These are phyloP conservation scores for Tortrix viridana DNA, from an alignment of 2,888 invertebrate species.

Conservation along the genomic window DNA sequence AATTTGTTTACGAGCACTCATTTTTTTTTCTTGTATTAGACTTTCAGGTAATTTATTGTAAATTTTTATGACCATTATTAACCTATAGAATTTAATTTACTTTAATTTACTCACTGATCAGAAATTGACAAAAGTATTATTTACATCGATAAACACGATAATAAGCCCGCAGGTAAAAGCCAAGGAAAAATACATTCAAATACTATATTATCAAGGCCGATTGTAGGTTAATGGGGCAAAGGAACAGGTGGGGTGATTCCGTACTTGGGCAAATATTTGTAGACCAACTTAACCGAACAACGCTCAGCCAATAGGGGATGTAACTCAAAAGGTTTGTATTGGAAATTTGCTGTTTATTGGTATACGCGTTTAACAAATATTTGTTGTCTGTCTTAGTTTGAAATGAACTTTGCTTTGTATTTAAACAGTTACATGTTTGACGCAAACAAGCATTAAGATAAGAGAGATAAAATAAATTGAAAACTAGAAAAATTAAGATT, in stretches of 20 bases:
- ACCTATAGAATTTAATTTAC: too few species aligned
- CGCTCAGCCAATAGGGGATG: constrained; percentile 33
- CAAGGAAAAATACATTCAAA: constrained; percentile 12
- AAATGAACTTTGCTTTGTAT: constrained; percentile 15
- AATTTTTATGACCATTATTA: too few species aligned
- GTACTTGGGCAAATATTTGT: constrained; percentile 35
- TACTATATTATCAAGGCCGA: constrained; percentile 9
- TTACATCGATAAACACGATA: too few species aligned
- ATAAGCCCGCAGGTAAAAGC: too few species aligned
- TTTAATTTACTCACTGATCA: too few species aligned
- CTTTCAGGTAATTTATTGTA: too few species aligned
- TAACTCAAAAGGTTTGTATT: constrained; percentile 37
- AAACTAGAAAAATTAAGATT: too few species aligned
- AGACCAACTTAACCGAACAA: constrained; percentile 31
- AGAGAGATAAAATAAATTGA: neutral
- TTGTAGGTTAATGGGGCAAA: constrained; percentile 12
- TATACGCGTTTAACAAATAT: constrained; percentile 32
- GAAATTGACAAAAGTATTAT: too few species aligned
- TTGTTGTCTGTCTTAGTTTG: constrained; percentile 28
- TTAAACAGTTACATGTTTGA: neutral
- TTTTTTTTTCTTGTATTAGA: too few species aligned
- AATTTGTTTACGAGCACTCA: too few species aligned
- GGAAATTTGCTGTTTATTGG: constrained; percentile 36
- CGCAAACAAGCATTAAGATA: neutral
- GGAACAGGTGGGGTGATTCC: constrained; percentile 31